Base-by-base conservation (phyloP, 2,797 vertebrate species). In the Danionella dracula region DNA sequence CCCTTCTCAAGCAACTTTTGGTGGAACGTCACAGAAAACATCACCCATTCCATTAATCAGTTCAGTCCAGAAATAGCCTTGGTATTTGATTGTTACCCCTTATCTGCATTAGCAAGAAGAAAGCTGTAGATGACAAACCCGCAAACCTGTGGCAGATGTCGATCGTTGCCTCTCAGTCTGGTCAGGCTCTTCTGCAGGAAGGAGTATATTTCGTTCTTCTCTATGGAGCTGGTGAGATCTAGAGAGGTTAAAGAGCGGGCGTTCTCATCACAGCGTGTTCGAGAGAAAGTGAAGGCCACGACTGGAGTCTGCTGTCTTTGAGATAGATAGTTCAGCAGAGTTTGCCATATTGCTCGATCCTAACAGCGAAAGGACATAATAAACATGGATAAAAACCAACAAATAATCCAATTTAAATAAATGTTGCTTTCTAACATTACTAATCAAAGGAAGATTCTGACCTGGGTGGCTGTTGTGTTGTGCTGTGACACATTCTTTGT, bases 271-370 rank as follows among this genome's bases (percentile, higher is more conserved):
- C 94, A 96, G 45, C 94, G 93, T 0, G 90, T 87, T 32, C 94
- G 89, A 0, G 94, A 97, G 77, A 97, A 96, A 1, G 94, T 97
- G 80, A 97, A 97, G 0, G 92, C 92, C 3, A 97, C 94, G 57
- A 96, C 93, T 0, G 94, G 94, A 4, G 94, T 92, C 80, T 93
- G 93, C 70, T 93, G 92, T 16, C 89, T 87, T 69, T 86, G 74
- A 19, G 90, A 90, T 75, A 97, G 89, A 80, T 84, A 91, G 76
- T 92, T 86, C 31, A 97, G 82, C 15, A 97, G 87, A 4, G 92
- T 87, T 45, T 95, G 89, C 91, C 93, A 97, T 58, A 95, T 89
- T 0, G 90, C 81, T 0, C 92, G 88, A 80, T 96, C 94, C 94
- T 97, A 76, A 0, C 0, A 16, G 1, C 3, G 1, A 23, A 32